Evolutionary conservation across 92 coral and sea anemone genomes (phyloP), one percentile per base, ranked within the genome.

Genomic region (Desmophyllum pertusum): DNA sequence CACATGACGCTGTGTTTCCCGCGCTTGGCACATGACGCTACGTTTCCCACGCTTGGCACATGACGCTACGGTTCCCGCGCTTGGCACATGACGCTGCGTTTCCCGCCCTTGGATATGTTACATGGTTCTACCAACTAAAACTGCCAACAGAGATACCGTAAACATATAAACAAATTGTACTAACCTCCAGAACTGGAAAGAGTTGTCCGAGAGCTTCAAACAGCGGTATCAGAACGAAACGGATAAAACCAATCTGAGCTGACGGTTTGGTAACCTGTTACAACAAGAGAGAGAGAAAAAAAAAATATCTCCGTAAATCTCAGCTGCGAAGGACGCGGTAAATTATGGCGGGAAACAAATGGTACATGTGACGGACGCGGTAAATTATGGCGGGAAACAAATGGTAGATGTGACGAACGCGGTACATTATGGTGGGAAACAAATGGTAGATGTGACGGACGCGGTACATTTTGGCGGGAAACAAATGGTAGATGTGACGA

Each of bases 201-300:
- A 94, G 87, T 41, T 90, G 89, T 40, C 91, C 98, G 8, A 94
- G 85, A 5, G 93, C 95, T 30, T 91, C 98, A 66, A 94, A 94
- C 51, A 94, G 84, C 2, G 98, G 98, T 38, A 91, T 88, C 23
- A 94, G 83, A 40, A 94, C 95, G 62, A 94, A 94, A 57, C 88
- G 93, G 25, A 94, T 94, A 69, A 94, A 94, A 25, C 98, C 98
- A 81, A 94, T 94, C 80, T 94, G 98, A 5, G 98, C 98, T 5
- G 98, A 94, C 0, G 98, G 95, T 65, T 94, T 94, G 30, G 98
- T 94, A 38, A 91, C 94, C 94, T 91, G 78, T 27, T 38, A 6
- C 36, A 65, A 17, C 18, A 31, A 39, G 31, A 65, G 40, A 14
- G 21, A 41, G 30, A 27, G 48, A 70, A 69, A 70, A 55, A 27